These are phyloP conservation scores for Bibio marci DNA, from an alignment of 2,888 invertebrate genomes.

Conservation along the genomic window DNA sequence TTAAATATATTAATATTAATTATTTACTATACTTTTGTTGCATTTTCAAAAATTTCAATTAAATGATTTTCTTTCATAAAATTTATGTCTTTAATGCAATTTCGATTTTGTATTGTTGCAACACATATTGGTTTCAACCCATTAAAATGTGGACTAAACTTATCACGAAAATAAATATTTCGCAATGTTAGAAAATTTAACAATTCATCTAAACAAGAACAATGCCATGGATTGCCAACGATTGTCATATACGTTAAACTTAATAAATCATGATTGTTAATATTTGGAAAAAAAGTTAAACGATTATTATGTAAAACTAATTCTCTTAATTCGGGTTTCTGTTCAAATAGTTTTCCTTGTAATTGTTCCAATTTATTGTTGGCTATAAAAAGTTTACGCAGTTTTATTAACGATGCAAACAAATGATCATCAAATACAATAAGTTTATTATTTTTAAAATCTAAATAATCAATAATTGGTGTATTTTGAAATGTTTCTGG, in stretches of 20 bases:
- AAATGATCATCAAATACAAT: conserved; percentile 16
- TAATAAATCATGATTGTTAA: conserved; percentile 11
- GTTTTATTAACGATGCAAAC: conserved; percentile 18
- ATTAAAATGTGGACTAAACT: conserved; percentile 17
- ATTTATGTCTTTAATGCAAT: no score
- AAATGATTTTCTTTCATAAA: no score
- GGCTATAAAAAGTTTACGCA: conserved; percentile 21
- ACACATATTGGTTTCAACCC: conserved; percentile 22
- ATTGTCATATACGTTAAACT: conserved; percentile 16
- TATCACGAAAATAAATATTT: conserved; percentile 14
- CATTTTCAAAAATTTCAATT: no score
- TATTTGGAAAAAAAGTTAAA: conserved; percentile 19
- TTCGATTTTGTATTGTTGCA: not conserved
- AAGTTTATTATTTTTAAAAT: conserved; percentile 19
- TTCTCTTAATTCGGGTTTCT: conserved; percentile 12
- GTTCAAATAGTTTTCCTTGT: conserved; percentile 7
- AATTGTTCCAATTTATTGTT: conserved; percentile 20
- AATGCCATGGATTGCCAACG: conserved; percentile 28
- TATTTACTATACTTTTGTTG: no score
- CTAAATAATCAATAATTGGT: conserved; percentile 20
- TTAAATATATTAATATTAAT: no score
- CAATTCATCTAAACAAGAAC: conserved; percentile 19
- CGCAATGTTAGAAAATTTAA: conserved; percentile 15
- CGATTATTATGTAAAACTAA: conserved; percentile 22
- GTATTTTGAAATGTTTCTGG: conserved; percentile 17